These are phyloP conservation scores for Hydrozoanthus tunicans DNA, from an alignment of 64 coral and sea anemone genomes.

Conservation along the genomic window DNA sequence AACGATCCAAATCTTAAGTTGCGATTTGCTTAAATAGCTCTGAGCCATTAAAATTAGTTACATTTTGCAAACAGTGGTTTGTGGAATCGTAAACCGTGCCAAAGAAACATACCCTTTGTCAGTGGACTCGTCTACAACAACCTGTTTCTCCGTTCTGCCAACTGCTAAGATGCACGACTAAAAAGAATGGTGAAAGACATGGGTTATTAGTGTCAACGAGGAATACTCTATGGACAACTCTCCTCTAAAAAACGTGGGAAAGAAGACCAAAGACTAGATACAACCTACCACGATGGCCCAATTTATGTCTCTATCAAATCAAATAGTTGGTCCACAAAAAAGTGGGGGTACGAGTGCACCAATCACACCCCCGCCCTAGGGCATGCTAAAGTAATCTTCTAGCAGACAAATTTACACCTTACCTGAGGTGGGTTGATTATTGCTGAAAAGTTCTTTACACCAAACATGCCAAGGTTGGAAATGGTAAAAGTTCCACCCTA, in stretches of 20 bases:
- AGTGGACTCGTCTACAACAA: conserved; percentile 76
- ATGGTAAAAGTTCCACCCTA: conserved; percentile 95
- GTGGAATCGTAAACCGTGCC: neutral
- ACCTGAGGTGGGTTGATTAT: conserved; percentile 94
- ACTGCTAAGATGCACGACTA: conserved; percentile 95
- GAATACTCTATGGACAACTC: neutral
- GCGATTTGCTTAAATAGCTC: neutral
- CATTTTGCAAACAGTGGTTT: neutral
- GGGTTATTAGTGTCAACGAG: neutral
- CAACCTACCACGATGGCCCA: no score
- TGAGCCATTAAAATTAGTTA: neutral
- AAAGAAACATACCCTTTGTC: conserved; percentile 80
- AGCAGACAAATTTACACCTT: neutral
- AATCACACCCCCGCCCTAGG: no score
- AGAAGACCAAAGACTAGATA: no score
- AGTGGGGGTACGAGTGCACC: no score
- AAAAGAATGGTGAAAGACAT: neutral
- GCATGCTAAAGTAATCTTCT: no score
- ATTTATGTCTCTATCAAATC: no score
- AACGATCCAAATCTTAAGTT: neutral
- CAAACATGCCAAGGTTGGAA: conserved; percentile 96
- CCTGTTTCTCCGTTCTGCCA: conserved; percentile 84
- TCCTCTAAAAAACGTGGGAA: no score
- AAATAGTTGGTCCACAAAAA: no score
- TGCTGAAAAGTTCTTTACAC: conserved; percentile 93